Percentiles rank a stretch among this genome's conserved stretches.
Evolutionary conservation across 2,888 invertebrate genomes (phyloP).

Genomic region (Coelopa pilipes): DNA sequence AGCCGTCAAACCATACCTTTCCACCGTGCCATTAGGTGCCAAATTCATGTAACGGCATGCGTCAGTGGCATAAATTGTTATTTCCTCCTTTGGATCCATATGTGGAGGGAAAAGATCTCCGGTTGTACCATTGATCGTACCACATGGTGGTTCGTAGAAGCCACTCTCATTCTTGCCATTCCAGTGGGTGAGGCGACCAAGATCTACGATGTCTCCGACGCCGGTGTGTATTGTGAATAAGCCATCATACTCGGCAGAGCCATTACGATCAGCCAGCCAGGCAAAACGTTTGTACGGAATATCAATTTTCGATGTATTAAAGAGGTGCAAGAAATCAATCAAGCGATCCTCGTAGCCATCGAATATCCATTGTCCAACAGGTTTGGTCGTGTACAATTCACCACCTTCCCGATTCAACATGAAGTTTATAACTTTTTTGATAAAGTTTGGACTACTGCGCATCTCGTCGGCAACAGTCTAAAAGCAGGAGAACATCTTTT

Average conservation of each 20-base stretch:
- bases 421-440: slow-evolving; percentile 69
- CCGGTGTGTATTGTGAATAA: slow-evolving; percentile 83
- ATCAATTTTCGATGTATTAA: slow-evolving; percentile 65
- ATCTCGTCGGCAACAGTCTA: slow-evolving; percentile 75
- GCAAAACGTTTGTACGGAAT: slow-evolving; percentile 84
- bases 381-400: slow-evolving; percentile 71
- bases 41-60: slow-evolving; percentile 77
- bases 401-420: slow-evolving; percentile 70
- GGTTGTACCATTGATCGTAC: slow-evolving; percentile 76
- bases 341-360: slow-evolving; percentile 83
- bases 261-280: slow-evolving; percentile 86
- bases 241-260: slow-evolving; percentile 79
- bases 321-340: slow-evolving; percentile 71
- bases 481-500: not conserved
- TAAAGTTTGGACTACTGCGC: slow-evolving; percentile 66
- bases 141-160: slow-evolving; percentile 74
- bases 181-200: slow-evolving; percentile 81
- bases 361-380: slow-evolving; percentile 77
- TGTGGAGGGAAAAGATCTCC: slow-evolving; percentile 85
- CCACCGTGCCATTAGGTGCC: slow-evolving; percentile 51
- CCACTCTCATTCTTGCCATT: slow-evolving; percentile 71
- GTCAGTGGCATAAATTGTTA: slow-evolving; percentile 80
- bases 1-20: slow-evolving; percentile 53
- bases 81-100: slow-evolving; percentile 67
- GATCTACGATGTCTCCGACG: slow-evolving; percentile 71